Evolutionary conservation across 2,797 vertebrate species (phyloP).

Genomic region (Balearica regulorum): DNA sequence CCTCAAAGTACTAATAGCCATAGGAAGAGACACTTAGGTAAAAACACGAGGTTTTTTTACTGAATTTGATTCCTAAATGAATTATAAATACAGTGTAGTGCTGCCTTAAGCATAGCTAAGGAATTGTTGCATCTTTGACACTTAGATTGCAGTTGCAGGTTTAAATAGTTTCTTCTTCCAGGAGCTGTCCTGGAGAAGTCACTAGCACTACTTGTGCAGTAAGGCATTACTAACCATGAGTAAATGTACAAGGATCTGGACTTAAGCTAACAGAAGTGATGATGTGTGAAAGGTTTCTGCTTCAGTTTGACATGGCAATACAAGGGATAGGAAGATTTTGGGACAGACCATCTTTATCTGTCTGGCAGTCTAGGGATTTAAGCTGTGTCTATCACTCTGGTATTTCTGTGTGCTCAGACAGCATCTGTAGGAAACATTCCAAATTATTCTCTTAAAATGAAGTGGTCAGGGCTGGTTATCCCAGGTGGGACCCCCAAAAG

Average conservation of each 20-base stretch:
- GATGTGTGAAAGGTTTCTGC: constrained; percentile 73
- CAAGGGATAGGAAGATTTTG: constrained; percentile 62
- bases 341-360: constrained; percentile 59
- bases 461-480: not conserved
- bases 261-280: constrained; percentile 68
- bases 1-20: not conserved
- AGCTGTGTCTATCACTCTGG: constrained; percentile 20
- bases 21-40: not conserved
- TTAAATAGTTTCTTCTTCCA: constrained; percentile 4
- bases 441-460: not conserved
- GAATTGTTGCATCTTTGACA: not conserved
- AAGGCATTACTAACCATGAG: not conserved
- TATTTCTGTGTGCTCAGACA: constrained; percentile 11
- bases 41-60: not conserved
- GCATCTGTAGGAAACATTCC: constrained; percentile 18
- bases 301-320: constrained; percentile 68
- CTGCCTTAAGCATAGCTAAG: not conserved
- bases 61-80: not conserved
- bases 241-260: not conserved
- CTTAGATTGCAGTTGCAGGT: not conserved
- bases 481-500: not conserved
- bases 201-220: not conserved
- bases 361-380: constrained; percentile 48
- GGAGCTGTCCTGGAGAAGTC: not conserved
- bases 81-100: not conserved